Conservation (phyloP, 1,140 invertebrate species). For the Drosophila elegans region DNA sequence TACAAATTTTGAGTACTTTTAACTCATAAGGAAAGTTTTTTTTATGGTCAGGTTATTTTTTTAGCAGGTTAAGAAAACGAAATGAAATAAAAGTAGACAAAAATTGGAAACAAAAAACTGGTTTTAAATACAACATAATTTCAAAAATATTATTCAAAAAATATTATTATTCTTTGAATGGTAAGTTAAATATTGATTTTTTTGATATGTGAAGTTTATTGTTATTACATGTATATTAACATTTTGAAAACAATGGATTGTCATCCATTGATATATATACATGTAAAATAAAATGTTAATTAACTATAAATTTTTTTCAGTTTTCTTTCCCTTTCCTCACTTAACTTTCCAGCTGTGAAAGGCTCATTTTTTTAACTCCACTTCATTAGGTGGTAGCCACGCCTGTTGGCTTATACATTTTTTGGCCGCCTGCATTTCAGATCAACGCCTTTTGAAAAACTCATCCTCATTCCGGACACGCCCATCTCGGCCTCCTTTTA, state of each 20-base stretch:
- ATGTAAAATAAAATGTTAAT: too few relatives aligned
- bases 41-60: neutral
- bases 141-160: too few relatives aligned
- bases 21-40: neutral
- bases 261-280: too few relatives aligned
- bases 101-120: neutral
- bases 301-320: neutral
- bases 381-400: slow-evolving; percentile 44
- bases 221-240: too few relatives aligned
- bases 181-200: too few relatives aligned
- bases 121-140: too few relatives aligned
- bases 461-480: slow-evolving; percentile 1
- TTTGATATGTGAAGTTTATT: too few relatives aligned
- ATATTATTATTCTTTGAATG: too few relatives aligned
- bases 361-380: slow-evolving; percentile 15
- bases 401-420: slow-evolving; percentile 28
- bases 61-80: too few relatives aligned
- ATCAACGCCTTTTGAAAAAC: slow-evolving; percentile 23
- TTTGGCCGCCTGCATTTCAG: slow-evolving; percentile 48
- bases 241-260: too few relatives aligned
- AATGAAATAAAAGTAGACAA: too few relatives aligned
- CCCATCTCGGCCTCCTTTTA: neutral
- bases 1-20: neutral
- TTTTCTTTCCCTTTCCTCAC: neutral
- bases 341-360: slow-evolving; percentile 28